Base-by-base conservation (phyloP, 1,140 invertebrate genomes). In the Sesamia nonagrioides region DNA sequence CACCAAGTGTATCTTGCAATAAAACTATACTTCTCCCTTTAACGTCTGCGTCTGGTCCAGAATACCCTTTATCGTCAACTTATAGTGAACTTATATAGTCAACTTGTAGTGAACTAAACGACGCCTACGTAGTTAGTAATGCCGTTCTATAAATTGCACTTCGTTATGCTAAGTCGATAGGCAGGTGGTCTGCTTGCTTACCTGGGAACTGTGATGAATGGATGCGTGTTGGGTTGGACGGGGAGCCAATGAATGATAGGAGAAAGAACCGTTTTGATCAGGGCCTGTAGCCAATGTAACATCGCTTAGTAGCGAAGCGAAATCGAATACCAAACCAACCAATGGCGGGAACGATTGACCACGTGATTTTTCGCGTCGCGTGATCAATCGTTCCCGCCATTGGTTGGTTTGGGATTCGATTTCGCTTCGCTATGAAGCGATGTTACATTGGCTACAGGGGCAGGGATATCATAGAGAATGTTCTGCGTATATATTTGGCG, bases 111-210 rank as follows among this genome's bases (percentile, higher is more conserved):
- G 42, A 61, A 45, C 75, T 77, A 73, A 80, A 72, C 60, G 75
- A 81, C 88, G 84, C 88, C 85, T 81, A 87, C 88, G 82, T 86
- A 79, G 68, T 78, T 37, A 78, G 66, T 71, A 79, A 73, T 61
- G 83, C 58, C 75, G 82, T 75, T 80, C 82, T 91, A 92, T 91
- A 92, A 91, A 92, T 90, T 88, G 85, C 81, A 81, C 84, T 91
- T 91, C 84, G 90, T 89, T 93, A 91, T 89, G 84, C 85, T 82
- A 83, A 87, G 80, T 81, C 83, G 82, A 82, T 80, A 85, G 88
- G 85, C 91, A 93, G 91, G 91, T 92, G 91, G 90, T 82, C 84
- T 78, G 82, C 73, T 52, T 74, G 77, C 61, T 82, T 84, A 63
- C 76, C 66, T 77, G 79, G 48, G 83, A 66, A 76, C 74, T 17